Percentiles rank a stretch among this genome's conserved stretches.
Conservation (phyloP, 2,888 invertebrate genomes). For the Eristalis intricaria region DNA sequence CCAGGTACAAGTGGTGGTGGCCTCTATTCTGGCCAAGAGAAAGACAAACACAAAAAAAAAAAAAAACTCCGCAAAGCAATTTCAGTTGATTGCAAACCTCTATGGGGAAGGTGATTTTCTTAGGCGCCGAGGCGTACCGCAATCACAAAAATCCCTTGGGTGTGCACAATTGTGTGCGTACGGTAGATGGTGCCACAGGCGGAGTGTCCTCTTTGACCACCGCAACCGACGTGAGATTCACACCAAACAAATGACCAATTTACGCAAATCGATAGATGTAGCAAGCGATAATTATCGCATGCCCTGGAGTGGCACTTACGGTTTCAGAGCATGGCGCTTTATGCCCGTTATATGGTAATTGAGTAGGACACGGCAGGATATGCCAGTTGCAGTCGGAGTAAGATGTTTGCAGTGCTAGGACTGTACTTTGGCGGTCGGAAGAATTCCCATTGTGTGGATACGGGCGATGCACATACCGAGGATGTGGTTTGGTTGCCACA, state of each 20-base stretch:
- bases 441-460: background rate
- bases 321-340: conserved; percentile 20
- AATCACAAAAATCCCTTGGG: conserved; percentile 48
- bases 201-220: conserved; percentile 21
- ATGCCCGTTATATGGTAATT: conserved; percentile 33
- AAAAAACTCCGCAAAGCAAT: conserved; percentile 41
- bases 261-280: conserved; percentile 54
- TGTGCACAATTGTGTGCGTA: conserved; percentile 33
- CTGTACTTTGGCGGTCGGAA: background rate
- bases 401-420: background rate
- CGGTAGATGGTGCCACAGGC: conserved; percentile 2
- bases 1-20: conserved; percentile 1
- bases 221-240: conserved; percentile 48
- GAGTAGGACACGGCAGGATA: conserved; percentile 10
- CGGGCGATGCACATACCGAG: background rate
- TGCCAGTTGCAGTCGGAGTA: conserved; percentile 20
- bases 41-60: background rate
- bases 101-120: conserved; percentile 42
- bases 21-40: background rate
- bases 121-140: conserved; percentile 45
- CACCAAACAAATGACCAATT: conserved; percentile 55
- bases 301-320: conserved; percentile 57
- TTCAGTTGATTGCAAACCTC: conserved; percentile 56
- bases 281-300: conserved; percentile 58
- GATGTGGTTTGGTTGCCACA: background rate